These are phyloP conservation scores for Branchinecta lindahli DNA, from an alignment of 1,140 invertebrate genomes.

Conservation along the genomic window DNA sequence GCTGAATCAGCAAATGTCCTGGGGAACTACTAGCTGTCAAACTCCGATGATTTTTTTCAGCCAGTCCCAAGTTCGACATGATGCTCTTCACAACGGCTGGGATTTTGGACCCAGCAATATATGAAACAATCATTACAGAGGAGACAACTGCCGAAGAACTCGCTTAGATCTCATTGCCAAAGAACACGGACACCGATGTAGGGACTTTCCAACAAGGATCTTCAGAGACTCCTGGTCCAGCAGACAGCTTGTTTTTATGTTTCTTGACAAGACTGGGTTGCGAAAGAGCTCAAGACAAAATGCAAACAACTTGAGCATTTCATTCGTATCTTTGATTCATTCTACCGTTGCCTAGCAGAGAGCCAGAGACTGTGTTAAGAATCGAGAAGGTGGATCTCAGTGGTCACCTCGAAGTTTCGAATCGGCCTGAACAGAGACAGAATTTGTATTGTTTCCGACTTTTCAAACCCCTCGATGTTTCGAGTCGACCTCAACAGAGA, in stretches of 20 bases:
- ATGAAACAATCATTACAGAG: not conserved
- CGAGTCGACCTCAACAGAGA: not conserved
- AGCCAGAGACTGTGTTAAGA: not conserved
- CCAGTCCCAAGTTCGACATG: constrained; percentile 8
- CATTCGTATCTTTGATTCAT: not conserved
- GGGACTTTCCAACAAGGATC: not conserved
- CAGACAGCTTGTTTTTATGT: not conserved
- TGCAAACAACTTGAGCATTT: constrained; percentile 1
- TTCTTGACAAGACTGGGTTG: constrained; percentile 3
- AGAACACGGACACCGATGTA: not conserved
- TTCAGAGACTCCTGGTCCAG: not conserved
- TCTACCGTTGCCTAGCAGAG: not conserved
- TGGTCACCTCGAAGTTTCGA: not conserved
- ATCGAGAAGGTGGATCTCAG: not conserved
- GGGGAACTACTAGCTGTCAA: constrained; percentile 4
- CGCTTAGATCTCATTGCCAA: not conserved
- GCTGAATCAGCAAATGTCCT: not conserved
- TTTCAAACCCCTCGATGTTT: not conserved
- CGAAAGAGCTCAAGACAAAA: not conserved
- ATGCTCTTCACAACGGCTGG: constrained; percentile 4
- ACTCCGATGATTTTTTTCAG: not conserved
- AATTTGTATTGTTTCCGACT: not conserved
- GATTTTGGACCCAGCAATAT: not conserved
- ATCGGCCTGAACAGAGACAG: not conserved
- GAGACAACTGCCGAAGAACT: not conserved